Conservation (phyloP, 2,113 vertebrate species). For the Channa argus region DNA sequence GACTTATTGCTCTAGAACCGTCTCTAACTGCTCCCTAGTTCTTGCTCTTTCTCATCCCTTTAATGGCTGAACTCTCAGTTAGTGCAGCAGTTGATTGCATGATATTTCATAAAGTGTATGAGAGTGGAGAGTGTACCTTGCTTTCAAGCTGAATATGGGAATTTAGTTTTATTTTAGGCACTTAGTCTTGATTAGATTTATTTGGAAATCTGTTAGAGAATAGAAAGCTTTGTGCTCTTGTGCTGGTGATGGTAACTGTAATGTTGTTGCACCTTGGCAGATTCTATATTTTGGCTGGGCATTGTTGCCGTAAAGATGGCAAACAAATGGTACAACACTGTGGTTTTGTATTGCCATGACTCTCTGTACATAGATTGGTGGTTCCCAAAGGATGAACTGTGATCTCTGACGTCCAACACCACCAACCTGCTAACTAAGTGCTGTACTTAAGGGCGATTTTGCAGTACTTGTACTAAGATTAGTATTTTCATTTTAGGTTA, state of each 20-base stretch:
- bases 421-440: too few relatives aligned
- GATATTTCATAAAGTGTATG: neutral
- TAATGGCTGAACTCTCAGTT: neutral
- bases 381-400: neutral
- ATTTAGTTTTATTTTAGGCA: too few relatives aligned
- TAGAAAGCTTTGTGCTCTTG: neutral
- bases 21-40: constrained; percentile 27
- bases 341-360: too few relatives aligned
- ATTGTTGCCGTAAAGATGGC: too few relatives aligned
- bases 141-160: neutral
- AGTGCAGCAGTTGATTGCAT: neutral
- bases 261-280: neutral
- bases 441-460: too few relatives aligned
- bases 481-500: too few relatives aligned
- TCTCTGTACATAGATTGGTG: neutral
- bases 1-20: constrained; percentile 14
- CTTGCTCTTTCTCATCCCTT: neutral
- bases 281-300: too few relatives aligned
- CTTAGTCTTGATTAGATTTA: neutral
- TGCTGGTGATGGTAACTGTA: neutral
- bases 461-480: too few relatives aligned
- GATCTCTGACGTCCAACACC: too few relatives aligned
- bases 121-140: too few relatives aligned
- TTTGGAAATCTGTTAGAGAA: neutral
- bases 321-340: too few relatives aligned